phyloP scores from a whole-genome alignment of 2,888 invertebrate species.

The Xestia rhomboidea region DNA sequence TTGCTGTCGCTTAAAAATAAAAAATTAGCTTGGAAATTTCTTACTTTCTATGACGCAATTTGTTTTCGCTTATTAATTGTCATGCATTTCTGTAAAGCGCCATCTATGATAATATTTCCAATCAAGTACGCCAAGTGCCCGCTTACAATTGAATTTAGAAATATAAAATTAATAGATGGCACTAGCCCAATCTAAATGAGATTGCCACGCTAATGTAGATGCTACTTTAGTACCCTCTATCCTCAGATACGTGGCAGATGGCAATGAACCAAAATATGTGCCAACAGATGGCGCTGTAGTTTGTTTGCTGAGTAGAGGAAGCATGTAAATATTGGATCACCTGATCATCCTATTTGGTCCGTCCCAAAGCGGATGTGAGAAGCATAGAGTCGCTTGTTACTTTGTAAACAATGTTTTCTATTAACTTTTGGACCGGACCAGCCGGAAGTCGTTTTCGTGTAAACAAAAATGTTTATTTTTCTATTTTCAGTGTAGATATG shows the following conservation, averaged over 20 bases:
- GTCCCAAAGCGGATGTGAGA: conserved; percentile 1
- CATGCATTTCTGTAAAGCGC: neutral
- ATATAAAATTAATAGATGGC: neutral
- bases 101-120: conserved; percentile 8
- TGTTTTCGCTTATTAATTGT: fast-evolving
- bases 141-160: neutral
- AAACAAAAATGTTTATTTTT: conserved; percentile 9
- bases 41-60: neutral
- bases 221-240: conserved; percentile 27
- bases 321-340: conserved; percentile 26
- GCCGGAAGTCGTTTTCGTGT: conserved; percentile 16
- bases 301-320: neutral
- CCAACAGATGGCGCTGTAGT: conserved; percentile 33
- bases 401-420: conserved; percentile 46
- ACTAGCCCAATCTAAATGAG: fast-evolving
- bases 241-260: neutral
- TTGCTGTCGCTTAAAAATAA: neutral
- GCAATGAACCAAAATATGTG: neutral
- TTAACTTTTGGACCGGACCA: conserved; percentile 13
- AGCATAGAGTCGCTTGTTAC: neutral
- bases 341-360: conserved; percentile 10
- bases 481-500: neutral
- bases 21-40: fast-evolving
- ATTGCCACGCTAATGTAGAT: too few species aligned
- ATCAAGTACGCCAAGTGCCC: fast-evolving